These are phyloP conservation scores for Ceuthmochares aereus DNA, from an alignment of 2,113 vertebrate genomes.

Conservation along the genomic window DNA sequence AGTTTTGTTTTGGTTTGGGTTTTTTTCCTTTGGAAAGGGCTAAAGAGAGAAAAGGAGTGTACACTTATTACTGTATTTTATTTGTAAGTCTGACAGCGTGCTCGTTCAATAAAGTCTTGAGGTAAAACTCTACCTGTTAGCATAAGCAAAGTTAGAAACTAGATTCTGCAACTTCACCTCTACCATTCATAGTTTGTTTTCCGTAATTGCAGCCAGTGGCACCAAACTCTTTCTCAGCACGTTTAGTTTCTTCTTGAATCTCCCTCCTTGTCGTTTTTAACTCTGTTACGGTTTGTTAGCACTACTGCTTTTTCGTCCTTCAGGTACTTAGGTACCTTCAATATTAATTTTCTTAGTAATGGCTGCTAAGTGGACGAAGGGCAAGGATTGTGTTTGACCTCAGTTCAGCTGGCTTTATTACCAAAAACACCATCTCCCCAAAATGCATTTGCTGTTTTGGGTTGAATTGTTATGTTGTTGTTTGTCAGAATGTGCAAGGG, in stretches of 20 bases:
- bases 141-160: constrained; percentile 2
- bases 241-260: constrained; percentile 42
- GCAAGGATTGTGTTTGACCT: neutral
- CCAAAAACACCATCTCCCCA: neutral
- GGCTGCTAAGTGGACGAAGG: neutral
- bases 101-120: constrained; percentile 17
- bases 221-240: constrained; percentile 8
- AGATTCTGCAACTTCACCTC: constrained; percentile 37
- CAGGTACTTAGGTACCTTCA: neutral
- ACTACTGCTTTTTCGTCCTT: constrained; percentile 24
- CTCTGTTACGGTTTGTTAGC: constrained; percentile 30
- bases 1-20: neutral
- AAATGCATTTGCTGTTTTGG: accelerated
- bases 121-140: constrained; percentile 37
- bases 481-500: neutral
- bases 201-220: constrained; percentile 25
- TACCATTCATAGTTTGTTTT: constrained; percentile 27
- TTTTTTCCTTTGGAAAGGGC: neutral
- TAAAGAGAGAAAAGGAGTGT: neutral
- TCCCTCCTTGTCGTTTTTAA: constrained; percentile 1
- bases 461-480: accelerated
- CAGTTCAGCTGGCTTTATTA: neutral
- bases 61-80: constrained; percentile 15
- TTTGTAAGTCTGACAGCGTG: constrained; percentile 19
- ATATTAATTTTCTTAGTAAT: constrained; percentile 4